These are phyloP conservation scores for Entomobrya proxima DNA, from an alignment of 2,888 invertebrate genomes.

Conservation along the genomic window DNA sequence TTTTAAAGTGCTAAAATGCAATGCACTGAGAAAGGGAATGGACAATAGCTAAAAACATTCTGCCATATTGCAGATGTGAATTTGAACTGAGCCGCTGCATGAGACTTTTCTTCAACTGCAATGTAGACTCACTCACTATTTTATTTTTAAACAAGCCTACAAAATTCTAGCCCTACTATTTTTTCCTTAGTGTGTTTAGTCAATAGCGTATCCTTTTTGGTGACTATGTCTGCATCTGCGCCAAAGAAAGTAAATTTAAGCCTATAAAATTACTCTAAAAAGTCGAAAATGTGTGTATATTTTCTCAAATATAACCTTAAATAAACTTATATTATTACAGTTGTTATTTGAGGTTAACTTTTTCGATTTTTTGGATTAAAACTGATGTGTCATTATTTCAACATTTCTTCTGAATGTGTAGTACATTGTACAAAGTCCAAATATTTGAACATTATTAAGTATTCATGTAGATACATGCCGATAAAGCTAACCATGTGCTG, in stretches of 20 bases:
- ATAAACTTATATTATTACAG: background rate
- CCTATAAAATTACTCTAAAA: background rate
- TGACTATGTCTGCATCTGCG: conserved; percentile 59
- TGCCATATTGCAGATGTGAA: too few relatives aligned
- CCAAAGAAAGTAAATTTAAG: conserved; percentile 5
- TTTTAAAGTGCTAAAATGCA: too few relatives aligned
- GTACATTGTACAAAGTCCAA: background rate
- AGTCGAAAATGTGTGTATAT: background rate
- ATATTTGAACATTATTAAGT: conserved; percentile 15
- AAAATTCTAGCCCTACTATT: too few relatives aligned
- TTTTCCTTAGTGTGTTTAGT: conserved; percentile 47
- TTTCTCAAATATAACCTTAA: background rate
- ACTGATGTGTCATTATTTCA: background rate
- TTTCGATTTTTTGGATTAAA: background rate
- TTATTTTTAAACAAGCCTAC: too few relatives aligned
- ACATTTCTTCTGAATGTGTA: background rate
- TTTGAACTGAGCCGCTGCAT: too few relatives aligned
- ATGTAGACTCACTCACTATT: too few relatives aligned
- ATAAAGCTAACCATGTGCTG: background rate
- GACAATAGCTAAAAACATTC: too few relatives aligned
- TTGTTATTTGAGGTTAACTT: background rate
- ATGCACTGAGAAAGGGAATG: too few relatives aligned
- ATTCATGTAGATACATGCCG: background rate
- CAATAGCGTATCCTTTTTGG: conserved; percentile 48
- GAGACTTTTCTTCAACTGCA: too few relatives aligned